phyloP scores from a whole-genome alignment of 2,888 invertebrate genomes.

The Sinelater perroti region DNA sequence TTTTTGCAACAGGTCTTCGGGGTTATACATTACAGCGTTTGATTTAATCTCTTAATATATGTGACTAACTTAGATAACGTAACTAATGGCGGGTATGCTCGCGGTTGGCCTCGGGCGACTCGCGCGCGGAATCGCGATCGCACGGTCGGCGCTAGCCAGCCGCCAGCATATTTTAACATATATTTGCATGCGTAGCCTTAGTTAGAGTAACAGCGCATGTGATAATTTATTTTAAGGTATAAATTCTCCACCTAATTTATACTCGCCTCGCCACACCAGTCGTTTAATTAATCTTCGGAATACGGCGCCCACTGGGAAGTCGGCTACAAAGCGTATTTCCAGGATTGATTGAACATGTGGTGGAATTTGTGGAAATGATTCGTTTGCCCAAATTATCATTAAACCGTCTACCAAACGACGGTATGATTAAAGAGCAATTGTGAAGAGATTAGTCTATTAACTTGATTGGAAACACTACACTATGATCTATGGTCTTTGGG shows the following conservation, averaged over 20 bases:
- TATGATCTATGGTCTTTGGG: no score
- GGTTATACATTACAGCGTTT: conserved; percentile 55
- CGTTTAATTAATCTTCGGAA: no score
- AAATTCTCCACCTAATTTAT: conserved; percentile 19
- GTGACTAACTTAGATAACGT: conserved; percentile 57
- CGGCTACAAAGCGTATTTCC: no score
- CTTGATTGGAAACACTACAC: no score
- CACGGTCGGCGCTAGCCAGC: no score
- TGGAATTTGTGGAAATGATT: conserved; percentile 16
- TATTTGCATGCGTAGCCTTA: conserved; percentile 48
- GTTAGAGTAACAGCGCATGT: conserved; percentile 49
- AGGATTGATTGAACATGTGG: not conserved
- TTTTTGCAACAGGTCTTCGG: conserved; percentile 56
- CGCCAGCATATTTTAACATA: conserved; percentile 34
- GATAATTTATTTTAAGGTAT: conserved; percentile 37
- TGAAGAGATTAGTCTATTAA: no score
- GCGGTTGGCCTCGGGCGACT: conserved; percentile 27
- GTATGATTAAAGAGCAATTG: no score
- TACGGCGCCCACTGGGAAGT: no score
- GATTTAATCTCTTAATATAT: conserved; percentile 55
- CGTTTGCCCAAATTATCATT: no score
- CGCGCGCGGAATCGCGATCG: no score
- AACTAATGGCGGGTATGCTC: conserved; percentile 49
- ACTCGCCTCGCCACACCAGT: not conserved
- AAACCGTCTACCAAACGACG: no score